phyloP scores from a whole-genome alignment of 2,113 vertebrate species.

The Caloenas nicobarica region DNA sequence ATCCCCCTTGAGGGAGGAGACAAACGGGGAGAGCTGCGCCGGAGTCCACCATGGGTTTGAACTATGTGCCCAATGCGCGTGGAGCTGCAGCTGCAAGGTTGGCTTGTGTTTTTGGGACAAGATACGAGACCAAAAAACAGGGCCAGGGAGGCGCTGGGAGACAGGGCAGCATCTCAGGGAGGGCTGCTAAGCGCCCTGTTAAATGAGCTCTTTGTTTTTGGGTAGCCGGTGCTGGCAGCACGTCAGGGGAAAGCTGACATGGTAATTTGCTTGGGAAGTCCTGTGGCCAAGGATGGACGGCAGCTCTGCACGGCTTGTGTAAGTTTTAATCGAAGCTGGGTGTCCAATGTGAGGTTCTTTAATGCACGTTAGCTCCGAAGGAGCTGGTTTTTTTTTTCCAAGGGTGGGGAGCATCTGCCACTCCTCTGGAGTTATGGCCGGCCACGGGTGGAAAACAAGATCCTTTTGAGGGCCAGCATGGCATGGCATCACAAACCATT shows the following conservation, averaged over 20 bases:
- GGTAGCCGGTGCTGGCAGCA: neutral
- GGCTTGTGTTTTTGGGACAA: neutral
- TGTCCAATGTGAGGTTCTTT: neutral
- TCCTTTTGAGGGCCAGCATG: neutral
- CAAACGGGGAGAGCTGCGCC: fast-evolving
- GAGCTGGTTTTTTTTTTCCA: neutral
- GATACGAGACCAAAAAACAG: neutral
- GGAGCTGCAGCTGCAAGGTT: neutral
- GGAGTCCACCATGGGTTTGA: neutral
- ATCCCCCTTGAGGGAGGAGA: neutral
- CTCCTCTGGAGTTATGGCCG: neutral
- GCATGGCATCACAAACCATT: neutral
- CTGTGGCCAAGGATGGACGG: neutral
- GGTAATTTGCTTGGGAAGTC: neutral
- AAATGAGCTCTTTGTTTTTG: slow-evolving; percentile 24
- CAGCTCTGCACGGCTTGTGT: neutral
- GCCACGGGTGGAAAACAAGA: slow-evolving; percentile 1
- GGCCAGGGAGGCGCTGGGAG: neutral
- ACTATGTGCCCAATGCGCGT: fast-evolving
- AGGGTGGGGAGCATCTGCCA: slow-evolving; percentile 37
- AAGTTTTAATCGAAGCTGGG: neutral
- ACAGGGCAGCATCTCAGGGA: neutral
- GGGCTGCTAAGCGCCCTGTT: neutral
- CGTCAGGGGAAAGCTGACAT: neutral
- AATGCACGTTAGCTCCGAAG: neutral